These are phyloP conservation scores for Thymelicus acteon DNA, from an alignment of 2,888 invertebrate species.

Conservation along the genomic window DNA sequence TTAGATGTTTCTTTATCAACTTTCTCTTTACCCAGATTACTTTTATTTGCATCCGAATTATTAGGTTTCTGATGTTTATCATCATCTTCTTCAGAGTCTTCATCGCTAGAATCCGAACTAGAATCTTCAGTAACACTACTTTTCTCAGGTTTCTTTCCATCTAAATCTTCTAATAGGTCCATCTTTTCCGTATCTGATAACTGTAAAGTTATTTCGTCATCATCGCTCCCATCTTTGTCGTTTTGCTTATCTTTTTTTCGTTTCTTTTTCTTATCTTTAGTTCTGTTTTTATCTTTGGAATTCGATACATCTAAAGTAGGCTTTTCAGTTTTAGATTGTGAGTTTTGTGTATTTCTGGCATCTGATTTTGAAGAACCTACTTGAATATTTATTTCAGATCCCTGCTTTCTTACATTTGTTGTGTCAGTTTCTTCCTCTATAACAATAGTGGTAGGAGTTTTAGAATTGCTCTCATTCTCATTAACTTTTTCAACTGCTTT, in stretches of 20 bases:
- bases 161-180: constrained; percentile 76
- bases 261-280: constrained; percentile 61
- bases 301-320: not conserved
- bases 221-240: constrained; percentile 66
- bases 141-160: constrained; percentile 64
- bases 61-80: not conserved
- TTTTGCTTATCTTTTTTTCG: constrained; percentile 55
- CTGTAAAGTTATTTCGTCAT: constrained; percentile 77
- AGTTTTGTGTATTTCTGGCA: constrained; percentile 19
- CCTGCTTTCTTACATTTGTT: constrained; percentile 6
- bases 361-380: not conserved
- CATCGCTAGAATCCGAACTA: constrained; percentile 52
- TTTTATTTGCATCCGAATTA: not conserved
- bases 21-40: constrained; percentile 1
- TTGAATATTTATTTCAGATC: not conserved
- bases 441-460: not conserved
- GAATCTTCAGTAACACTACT: constrained; percentile 56
- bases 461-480: not conserved
- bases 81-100: constrained; percentile 2
- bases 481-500: constrained; percentile 35
- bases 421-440: constrained; percentile 32
- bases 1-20: constrained; percentile 27
- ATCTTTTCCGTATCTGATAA: constrained; percentile 79
- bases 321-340: not conserved
- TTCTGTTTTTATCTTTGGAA: constrained; percentile 49